Base-by-base conservation (phyloP, 2,888 invertebrate genomes). In the Phortica magna region DNA sequence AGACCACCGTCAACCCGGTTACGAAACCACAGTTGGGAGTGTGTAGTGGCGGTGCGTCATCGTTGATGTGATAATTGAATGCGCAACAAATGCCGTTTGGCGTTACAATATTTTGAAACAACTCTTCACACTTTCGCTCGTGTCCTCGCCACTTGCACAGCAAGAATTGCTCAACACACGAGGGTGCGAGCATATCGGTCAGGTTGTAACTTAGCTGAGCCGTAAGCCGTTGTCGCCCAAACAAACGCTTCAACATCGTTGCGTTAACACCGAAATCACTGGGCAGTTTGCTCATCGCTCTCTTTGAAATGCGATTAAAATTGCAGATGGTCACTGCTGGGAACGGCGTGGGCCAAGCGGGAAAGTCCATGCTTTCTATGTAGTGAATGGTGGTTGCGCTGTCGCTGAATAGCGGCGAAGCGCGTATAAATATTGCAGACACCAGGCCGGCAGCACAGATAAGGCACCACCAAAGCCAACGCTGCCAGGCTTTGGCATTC, bases 11-110 rank as follows among this genome's bases (percentile, higher is more conserved):
- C 0, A 95, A 90, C 0, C 94, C 95, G 0, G 94, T 94, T 83
- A 94, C 93, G 82, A 93, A 93, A 0, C 95, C 95, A 82, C 95
- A 94, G 0, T 94, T 93, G 0, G 94, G 93, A 0, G 94, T 93
- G 7, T 93, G 93, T 77, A 57, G 75, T 17, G 80, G 79, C 78
- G 55, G n/a, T 7, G 1, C 53, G 48, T 10, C 14, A 48, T 42
- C 43, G 14, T 14, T n/a, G 0, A 93, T 94, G 73, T 92, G 93
- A 82, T 94, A 94, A 85, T 95, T 95, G 81, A 95, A 95, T 2
- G 94, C 91, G 84, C 95, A 95, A 81, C 95, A 95, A 0, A 93
- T 86, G 41, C 94, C 93, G 64, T 93, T 89, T 39, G 93, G 82
- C 0, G 93, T 93, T 75, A 92, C 91, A 0, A 93, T 90, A 57